Evolutionary conservation across 2,888 invertebrate genomes (phyloP).

Genomic region (Oxyteleia sp.): DNA sequence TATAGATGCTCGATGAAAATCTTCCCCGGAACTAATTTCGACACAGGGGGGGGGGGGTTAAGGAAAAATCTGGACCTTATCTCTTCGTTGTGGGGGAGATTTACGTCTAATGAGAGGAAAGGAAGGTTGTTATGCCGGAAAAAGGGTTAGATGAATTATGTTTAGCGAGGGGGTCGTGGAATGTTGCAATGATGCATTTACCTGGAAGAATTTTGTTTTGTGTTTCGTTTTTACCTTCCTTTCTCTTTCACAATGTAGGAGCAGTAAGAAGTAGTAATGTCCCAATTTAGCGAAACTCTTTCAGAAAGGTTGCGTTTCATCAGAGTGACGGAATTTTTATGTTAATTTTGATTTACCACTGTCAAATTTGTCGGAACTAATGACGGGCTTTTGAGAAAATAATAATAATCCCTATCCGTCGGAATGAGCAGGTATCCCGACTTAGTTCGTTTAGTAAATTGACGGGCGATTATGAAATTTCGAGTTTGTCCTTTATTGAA

Average conservation of each 20-base stretch:
- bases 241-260: slow-evolving; percentile 5
- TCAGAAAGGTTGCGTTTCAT: slow-evolving; percentile 52
- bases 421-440: slow-evolving; percentile 57
- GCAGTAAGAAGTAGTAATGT: neutral
- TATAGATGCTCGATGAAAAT: slow-evolving; percentile 49
- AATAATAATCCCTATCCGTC: slow-evolving; percentile 59
- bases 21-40: slow-evolving; percentile 37
- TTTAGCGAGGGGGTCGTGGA: slow-evolving; percentile 11
- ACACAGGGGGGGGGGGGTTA: neutral
- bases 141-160: slow-evolving; percentile 1
- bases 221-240: neutral
- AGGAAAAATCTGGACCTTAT: slow-evolving; percentile 8
- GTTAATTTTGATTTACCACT: slow-evolving; percentile 86
- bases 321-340: slow-evolving; percentile 82
- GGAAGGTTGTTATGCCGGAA: neutral
- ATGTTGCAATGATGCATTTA: neutral
- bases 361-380: slow-evolving; percentile 85
- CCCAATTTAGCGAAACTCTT: neutral
- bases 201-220: too few relatives aligned
- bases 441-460: slow-evolving; percentile 42
- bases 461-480: slow-evolving; percentile 63
- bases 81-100: neutral
- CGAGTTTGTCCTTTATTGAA: slow-evolving; percentile 34
- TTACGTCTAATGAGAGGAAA: slow-evolving; percentile 21
- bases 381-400: slow-evolving; percentile 76